Conservation (phyloP, 2,888 invertebrate species). For the Scaptomyza parva region DNA sequence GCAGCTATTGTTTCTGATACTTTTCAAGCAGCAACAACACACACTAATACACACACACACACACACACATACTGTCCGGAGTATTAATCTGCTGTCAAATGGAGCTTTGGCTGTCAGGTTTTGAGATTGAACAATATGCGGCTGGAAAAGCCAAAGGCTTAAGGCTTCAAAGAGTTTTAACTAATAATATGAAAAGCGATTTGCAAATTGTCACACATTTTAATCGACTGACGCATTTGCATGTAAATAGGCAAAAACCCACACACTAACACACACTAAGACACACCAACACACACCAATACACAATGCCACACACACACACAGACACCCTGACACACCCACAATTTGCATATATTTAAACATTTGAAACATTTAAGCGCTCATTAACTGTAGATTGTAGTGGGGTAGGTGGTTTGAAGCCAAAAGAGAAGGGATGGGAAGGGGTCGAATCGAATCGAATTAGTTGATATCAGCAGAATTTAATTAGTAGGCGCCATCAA, state of each 20-base stretch:
- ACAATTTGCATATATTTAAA: neutral
- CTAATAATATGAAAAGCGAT: conserved; percentile 3
- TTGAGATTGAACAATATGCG: conserved; percentile 12
- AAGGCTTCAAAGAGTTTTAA: conserved; percentile 12
- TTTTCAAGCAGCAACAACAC: neutral
- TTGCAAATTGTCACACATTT: conserved; percentile 10
- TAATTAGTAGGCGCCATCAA: conserved; percentile 55
- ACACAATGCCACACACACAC: neutral
- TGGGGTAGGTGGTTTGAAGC: neutral
- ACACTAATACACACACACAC: neutral
- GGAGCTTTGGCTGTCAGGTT: conserved; percentile 14
- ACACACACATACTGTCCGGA: neutral
- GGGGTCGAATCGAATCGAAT: neutral
- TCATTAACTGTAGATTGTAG: neutral
- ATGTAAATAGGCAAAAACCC: neutral
- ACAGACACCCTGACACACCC: neutral
- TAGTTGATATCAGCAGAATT: conserved; percentile 42
- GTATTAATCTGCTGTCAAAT: conserved; percentile 11
- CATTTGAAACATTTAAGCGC: conserved; percentile 1
- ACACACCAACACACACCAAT: neutral
- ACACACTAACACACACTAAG: no score
- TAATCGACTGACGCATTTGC: conserved; percentile 2
- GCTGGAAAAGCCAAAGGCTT: neutral
- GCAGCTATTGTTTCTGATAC: neutral
- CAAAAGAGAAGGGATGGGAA: neutral